Evolutionary conservation across 2,888 invertebrate genomes (phyloP).

Genomic region (Drosophila longiperda): DNA sequence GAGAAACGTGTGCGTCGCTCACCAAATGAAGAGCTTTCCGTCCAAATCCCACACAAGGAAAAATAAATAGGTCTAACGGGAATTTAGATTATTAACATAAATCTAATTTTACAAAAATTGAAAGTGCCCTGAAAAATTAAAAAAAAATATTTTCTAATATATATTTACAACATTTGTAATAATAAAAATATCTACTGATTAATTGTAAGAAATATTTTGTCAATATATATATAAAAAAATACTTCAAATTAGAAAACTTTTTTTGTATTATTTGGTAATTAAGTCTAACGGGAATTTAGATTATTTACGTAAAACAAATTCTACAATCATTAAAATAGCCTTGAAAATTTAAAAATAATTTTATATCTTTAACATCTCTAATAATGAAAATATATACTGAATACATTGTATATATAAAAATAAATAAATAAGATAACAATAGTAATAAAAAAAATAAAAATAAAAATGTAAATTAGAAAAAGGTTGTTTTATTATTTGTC

Average conservation of each 20-base stretch:
- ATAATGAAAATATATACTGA: no score
- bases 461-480: background rate
- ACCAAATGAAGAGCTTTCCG: conserved; percentile 20
- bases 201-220: background rate
- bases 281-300: no score
- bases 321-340: no score
- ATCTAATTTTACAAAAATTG: background rate
- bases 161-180: no score
- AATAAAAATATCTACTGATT: no score
- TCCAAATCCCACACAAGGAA: background rate
- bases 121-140: background rate
- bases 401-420: no score
- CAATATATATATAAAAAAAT: background rate
- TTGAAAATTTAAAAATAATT: no score
- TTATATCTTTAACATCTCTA: no score
- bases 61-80: background rate
- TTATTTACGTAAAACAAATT: no score
- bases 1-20: conserved; percentile 59
- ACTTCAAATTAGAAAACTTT: background rate
- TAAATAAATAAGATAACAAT: no score
- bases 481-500: background rate
- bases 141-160: background rate
- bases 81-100: background rate
- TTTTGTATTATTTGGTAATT: background rate
- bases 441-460: background rate